Percentiles rank a stretch among this genome's conserved stretches.
phyloP scores from a whole-genome alignment of 2,888 invertebrate species.

The Archaeoteleia sp. region DNA sequence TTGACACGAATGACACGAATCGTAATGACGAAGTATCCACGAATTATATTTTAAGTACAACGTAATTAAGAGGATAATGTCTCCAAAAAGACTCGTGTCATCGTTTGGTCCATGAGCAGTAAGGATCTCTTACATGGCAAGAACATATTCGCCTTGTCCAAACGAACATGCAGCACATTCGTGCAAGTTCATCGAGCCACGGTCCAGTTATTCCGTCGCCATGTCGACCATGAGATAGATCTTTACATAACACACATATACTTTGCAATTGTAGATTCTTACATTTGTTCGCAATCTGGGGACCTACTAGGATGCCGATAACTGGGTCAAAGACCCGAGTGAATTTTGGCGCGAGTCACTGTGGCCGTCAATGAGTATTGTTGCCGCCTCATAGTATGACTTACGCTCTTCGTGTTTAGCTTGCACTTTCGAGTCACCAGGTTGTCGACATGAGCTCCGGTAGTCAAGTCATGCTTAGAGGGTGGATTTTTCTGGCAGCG shows the following conservation, averaged over 20 bases:
- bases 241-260: too few species aligned
- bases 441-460: slow-evolving; percentile 56
- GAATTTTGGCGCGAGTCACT: slow-evolving; percentile 65
- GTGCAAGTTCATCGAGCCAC: slow-evolving; percentile 39
- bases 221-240: too few species aligned
- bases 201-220: slow-evolving; percentile 52
- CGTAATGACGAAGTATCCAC: too few species aligned
- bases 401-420: slow-evolving; percentile 67
- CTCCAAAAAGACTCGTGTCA: slow-evolving; percentile 56
- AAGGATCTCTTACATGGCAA: slow-evolving; percentile 47
- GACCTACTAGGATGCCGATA: too few species aligned
- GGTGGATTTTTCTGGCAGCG: slow-evolving; percentile 61
- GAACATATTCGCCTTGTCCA: slow-evolving; percentile 45
- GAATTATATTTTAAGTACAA: too few species aligned
- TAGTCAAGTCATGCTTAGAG: slow-evolving; percentile 68
- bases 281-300: too few species aligned
- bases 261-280: too few species aligned
- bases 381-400: slow-evolving; percentile 73
- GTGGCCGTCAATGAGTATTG: slow-evolving; percentile 68
- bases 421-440: slow-evolving; percentile 68
- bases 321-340: slow-evolving; percentile 63
- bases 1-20: too few species aligned
- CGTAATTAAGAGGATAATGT: too few species aligned
- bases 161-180: slow-evolving; percentile 57
- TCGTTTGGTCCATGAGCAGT: slow-evolving; percentile 46